These are phyloP conservation scores for Tenebrio molitor DNA, from an alignment of 1,140 invertebrate genomes.

Conservation along the genomic window DNA sequence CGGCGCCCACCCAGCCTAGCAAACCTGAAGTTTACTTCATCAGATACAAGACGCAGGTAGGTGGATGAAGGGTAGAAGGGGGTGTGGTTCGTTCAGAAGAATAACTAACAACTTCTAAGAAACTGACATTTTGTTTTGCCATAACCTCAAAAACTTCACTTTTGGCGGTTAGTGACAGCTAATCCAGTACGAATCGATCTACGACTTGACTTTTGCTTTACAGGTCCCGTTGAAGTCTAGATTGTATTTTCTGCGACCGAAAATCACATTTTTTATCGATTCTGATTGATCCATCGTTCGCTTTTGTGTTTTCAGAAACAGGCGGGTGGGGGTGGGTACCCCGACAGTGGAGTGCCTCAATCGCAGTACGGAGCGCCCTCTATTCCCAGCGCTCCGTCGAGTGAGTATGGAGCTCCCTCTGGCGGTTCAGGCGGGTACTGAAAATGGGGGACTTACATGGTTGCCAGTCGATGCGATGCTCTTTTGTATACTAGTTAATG, in stretches of 20 bases:
- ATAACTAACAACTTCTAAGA: too few species aligned
- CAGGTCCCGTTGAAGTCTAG: too few species aligned
- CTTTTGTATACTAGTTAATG: conserved; percentile 36
- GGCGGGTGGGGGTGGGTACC: conserved; percentile 67
- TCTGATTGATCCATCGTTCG: not conserved
- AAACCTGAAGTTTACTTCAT: conserved; percentile 90
- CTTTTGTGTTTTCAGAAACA: conserved; percentile 59
- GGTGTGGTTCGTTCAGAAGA: too few species aligned
- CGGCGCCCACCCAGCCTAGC: conserved; percentile 82
- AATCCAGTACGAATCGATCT: too few species aligned
- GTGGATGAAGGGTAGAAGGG: not conserved
- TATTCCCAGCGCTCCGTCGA: conserved; percentile 62
- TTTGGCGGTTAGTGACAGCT: too few species aligned
- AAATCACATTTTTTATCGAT: not conserved
- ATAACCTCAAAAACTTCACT: too few species aligned
- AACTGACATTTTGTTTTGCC: too few species aligned
- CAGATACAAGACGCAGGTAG: conserved; percentile 85
- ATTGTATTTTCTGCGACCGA: too few species aligned
- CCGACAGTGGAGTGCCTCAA: conserved; percentile 65
- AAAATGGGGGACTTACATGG: not conserved
- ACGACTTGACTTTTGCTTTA: too few species aligned
- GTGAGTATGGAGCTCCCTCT: conserved; percentile 67
- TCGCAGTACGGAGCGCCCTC: conserved; percentile 58
- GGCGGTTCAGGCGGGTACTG: conserved; percentile 49
- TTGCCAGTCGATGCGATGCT: conserved; percentile 37